phyloP scores from a whole-genome alignment of 2,797 vertebrate genomes.

The Danio aesculapii region DNA sequence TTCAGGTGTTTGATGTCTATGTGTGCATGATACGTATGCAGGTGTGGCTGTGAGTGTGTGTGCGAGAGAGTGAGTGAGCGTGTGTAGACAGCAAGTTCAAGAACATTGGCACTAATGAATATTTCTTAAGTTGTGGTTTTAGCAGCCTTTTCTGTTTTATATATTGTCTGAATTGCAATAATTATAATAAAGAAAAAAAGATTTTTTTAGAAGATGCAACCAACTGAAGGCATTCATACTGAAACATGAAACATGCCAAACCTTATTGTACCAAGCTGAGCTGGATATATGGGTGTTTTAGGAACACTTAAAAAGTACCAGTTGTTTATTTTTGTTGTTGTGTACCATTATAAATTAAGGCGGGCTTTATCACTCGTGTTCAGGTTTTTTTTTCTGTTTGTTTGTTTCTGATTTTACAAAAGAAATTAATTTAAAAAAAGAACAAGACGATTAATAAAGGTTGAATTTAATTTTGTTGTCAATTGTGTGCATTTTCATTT shows the following conservation, averaged over 20 bases:
- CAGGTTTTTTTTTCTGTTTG: constrained; percentile 75
- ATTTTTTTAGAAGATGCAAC: constrained; percentile 73
- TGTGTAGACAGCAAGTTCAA: constrained; percentile 75
- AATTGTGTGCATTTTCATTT: constrained; percentile 12
- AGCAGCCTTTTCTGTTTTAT: constrained; percentile 73
- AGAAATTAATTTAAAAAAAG: constrained; percentile 83
- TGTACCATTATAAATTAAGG: constrained; percentile 86
- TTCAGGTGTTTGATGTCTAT: constrained; percentile 68
- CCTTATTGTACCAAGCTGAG: constrained; percentile 81
- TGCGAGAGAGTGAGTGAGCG: constrained; percentile 36
- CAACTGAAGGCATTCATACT: constrained; percentile 83
- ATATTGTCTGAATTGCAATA: constrained; percentile 83
- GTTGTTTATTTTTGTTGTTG: constrained; percentile 74
- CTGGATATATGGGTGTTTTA: constrained; percentile 82
- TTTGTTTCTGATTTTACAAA: constrained; percentile 81
- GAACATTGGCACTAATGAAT: constrained; percentile 85
- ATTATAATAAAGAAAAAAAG: constrained; percentile 68
- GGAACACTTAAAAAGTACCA: constrained; percentile 83
- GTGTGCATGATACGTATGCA: constrained; percentile 63
- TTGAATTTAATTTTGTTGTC: constrained; percentile 76
- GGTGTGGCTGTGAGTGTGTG: constrained; percentile 3
- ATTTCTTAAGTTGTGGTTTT: constrained; percentile 78
- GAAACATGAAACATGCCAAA: constrained; percentile 79
- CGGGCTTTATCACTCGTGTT: constrained; percentile 86
- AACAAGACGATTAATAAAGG: constrained; percentile 85